Evolutionary conservation across 2,888 invertebrate species (phyloP).

Genomic region (Acheta domesticus): DNA sequence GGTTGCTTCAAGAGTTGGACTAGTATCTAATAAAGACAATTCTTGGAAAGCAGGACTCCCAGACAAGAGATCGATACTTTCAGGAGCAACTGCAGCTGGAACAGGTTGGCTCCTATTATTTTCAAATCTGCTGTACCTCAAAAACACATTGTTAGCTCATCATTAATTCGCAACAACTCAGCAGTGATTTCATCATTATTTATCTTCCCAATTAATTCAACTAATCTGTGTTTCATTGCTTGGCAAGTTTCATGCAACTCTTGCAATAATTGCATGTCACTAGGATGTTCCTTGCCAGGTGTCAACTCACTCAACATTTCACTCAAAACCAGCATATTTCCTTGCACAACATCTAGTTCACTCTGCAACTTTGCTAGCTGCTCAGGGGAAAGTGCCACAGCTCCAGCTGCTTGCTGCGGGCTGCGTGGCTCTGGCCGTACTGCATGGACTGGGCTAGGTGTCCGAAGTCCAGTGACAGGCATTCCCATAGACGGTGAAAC

Average conservation of each 20-base stretch:
- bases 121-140: slow-evolving; percentile 55
- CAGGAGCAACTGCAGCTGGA: background rate
- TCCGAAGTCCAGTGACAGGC: background rate
- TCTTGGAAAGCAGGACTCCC: background rate
- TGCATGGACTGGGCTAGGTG: slow-evolving; percentile 29
- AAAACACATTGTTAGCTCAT: slow-evolving; percentile 91
- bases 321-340: slow-evolving; percentile 88
- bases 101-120: background rate
- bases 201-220: slow-evolving; percentile 84
- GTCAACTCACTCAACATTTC: slow-evolving; percentile 93
- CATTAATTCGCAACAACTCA: slow-evolving; percentile 89
- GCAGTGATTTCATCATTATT: slow-evolving; percentile 88
- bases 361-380: slow-evolving; percentile 85
- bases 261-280: slow-evolving; percentile 86
- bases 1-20: background rate
- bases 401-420: slow-evolving; percentile 45
- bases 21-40: background rate
- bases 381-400: slow-evolving; percentile 62
- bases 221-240: slow-evolving; percentile 91
- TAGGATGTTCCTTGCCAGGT: slow-evolving; percentile 77
- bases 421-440: slow-evolving; percentile 29
- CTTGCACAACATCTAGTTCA: slow-evolving; percentile 87
- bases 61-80: background rate
- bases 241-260: slow-evolving; percentile 78
- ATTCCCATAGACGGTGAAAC: background rate